Percentiles rank a stretch among this genome's conserved stretches.
Evolutionary conservation across 2,888 invertebrate genomes (phyloP).

Genomic region (Operophtera brumata): DNA sequence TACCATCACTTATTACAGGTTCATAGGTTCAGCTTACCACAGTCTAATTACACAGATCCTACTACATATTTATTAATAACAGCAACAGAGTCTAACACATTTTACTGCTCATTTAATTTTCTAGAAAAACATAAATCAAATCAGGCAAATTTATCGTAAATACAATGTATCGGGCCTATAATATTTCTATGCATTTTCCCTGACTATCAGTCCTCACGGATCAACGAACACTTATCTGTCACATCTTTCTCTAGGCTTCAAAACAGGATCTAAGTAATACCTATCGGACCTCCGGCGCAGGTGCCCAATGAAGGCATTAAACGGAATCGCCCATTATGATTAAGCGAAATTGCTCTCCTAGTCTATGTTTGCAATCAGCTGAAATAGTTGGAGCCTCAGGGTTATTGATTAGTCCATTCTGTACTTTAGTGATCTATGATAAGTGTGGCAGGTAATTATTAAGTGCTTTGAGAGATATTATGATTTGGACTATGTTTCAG

Average conservation of each 20-base stretch:
- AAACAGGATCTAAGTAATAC: constrained; percentile 36
- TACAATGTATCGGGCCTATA: no score
- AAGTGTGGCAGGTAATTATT: constrained; percentile 52
- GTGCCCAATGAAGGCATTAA: constrained; percentile 77
- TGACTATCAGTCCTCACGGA: background rate
- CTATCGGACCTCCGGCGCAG: constrained; percentile 48
- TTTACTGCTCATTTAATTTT: no score
- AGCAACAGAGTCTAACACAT: no score
- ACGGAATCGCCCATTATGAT: constrained; percentile 72
- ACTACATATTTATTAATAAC: no score
- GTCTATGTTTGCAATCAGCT: constrained; percentile 71
- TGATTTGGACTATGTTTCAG: constrained; percentile 5
- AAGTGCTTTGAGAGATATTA: constrained; percentile 29
- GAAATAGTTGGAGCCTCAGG: constrained; percentile 53
- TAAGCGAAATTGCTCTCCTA: constrained; percentile 58
- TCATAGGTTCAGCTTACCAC: no score
- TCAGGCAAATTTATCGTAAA: no score
- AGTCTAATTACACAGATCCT: no score
- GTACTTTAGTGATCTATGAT: constrained; percentile 52
- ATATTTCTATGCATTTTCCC: no score
- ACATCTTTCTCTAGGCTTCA: constrained; percentile 27
- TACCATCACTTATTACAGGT: no score
- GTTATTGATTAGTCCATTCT: constrained; percentile 64
- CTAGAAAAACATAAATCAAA: no score
- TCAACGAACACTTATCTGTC: constrained; percentile 24